Base-by-base conservation (phyloP, 2,888 invertebrate genomes). In the Pyrochroa serraticornis region DNA sequence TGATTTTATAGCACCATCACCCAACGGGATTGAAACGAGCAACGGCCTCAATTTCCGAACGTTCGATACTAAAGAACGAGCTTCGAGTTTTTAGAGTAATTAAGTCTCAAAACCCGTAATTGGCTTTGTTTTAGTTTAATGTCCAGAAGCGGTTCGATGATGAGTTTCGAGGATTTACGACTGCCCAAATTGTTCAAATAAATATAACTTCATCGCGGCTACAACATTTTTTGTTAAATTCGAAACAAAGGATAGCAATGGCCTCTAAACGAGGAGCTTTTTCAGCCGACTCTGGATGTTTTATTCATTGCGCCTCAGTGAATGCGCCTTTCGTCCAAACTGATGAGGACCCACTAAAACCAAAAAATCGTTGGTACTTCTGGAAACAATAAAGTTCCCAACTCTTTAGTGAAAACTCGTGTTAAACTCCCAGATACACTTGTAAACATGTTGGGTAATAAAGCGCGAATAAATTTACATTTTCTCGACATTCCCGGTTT, bases 151-250 rank as follows among this genome's bases (percentile, higher is more conserved):
- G 32, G 44, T 38, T 38, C 53, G 53, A 37, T 44, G 51, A 51
- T 51, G 44, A 44, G 36, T 22, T 49, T 47, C 53, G 43, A 52
- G 54, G 48, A 65, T 63, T 64, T 63, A 63, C 62, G 58, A 66
- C 48, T 48, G 50, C 48, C 66, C 62, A 67, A 67, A 69, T 69
- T 65, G 67, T 68, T 63, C 60, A 66, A 68, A 65, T 66, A 69
- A 64, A 69, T 70, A 70, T 69, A 70, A 70, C 69, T 70, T 67
- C 65, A 70, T 69, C 63, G 51, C 55, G 59, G 61, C 58, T 64
- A 62, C 62, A 63, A 50, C 46, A 41, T 37, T 58, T 52, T 58
- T 57, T 51, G 33, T 57, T 66, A 60, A 58, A 62, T 65, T 66
- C 62, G 65, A 49, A 49, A 56, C 49, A 66, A 68, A 66, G 68